Conservation (phyloP, 2,113 vertebrate genomes). For the Aviceda subcristata region DNA sequence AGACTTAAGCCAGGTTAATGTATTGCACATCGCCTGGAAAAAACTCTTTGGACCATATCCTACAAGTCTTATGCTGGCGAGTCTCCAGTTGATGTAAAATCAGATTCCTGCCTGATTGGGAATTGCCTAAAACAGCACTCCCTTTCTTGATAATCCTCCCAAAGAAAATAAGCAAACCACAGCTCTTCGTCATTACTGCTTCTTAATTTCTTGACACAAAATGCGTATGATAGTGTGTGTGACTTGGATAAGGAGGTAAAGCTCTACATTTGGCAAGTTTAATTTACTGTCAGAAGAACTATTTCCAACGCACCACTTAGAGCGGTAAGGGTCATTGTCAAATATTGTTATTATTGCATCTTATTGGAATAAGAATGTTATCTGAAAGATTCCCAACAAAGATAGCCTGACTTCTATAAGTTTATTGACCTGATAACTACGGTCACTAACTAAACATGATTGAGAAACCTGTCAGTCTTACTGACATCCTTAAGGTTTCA, state of each 20-base stretch:
- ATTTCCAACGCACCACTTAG: constrained; percentile 9
- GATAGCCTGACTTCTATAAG: not conserved
- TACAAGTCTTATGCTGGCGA: not conserved
- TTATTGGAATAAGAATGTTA: not conserved
- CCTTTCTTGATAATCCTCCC: constrained; percentile 38
- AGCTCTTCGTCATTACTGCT: not conserved
- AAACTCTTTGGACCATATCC: not conserved
- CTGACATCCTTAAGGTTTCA: not conserved
- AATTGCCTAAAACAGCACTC: not conserved
- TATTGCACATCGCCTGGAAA: constrained; percentile 29
- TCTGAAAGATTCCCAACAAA: not conserved
- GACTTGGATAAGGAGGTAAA: constrained; percentile 51
- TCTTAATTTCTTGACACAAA: constrained; percentile 24
- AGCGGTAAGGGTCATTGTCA: not conserved
- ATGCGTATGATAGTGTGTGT: not conserved
- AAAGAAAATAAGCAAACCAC: constrained; percentile 19
- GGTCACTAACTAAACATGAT: not conserved
- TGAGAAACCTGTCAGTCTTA: not conserved
- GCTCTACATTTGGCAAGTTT: constrained; percentile 33
- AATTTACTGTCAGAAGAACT: constrained; percentile 35
- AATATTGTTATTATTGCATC: not conserved
- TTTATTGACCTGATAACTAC: not conserved
- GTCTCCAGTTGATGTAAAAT: not conserved
- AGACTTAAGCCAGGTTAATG: not conserved
- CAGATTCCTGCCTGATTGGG: not conserved